Evolutionary conservation across 2,797 vertebrate species (phyloP).

Genomic region (Sandelia bainsii): DNA sequence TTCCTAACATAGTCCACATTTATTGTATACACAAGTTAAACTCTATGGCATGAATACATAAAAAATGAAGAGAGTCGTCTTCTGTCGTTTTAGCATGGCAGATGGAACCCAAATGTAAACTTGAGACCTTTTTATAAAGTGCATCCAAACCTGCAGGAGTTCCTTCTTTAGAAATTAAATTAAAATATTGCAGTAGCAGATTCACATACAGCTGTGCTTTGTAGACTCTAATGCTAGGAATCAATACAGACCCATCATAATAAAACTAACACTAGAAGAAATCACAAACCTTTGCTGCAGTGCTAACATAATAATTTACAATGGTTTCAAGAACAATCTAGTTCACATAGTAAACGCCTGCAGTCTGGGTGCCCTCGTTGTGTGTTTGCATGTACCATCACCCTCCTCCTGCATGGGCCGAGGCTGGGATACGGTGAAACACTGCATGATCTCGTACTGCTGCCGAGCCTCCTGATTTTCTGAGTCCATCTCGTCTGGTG

Average conservation of each 20-base stretch:
- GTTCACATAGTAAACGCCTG: not conserved
- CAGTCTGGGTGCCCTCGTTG: not conserved
- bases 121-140: not conserved
- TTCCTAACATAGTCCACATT: conserved; percentile 18
- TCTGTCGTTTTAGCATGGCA: no score
- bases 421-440: conserved; percentile 94
- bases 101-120: not conserved
- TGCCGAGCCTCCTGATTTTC: conserved; percentile 93
- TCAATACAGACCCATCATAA: not conserved
- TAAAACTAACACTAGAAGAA: no score
- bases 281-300: no score
- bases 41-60: not conserved
- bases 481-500: conserved; percentile 88
- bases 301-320: no score
- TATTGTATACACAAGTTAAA: not conserved
- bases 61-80: not conserved
- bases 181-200: not conserved
- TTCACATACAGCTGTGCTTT: not conserved
- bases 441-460: conserved; percentile 97
- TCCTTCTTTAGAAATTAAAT: not conserved
- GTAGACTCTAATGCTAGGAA: not conserved
- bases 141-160: no score
- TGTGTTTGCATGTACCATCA: conserved; percentile 82
- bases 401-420: conserved; percentile 91
- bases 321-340: no score